These are phyloP conservation scores for Phymastichus coffea DNA, from an alignment of 1,140 invertebrate genomes.

Conservation along the genomic window DNA sequence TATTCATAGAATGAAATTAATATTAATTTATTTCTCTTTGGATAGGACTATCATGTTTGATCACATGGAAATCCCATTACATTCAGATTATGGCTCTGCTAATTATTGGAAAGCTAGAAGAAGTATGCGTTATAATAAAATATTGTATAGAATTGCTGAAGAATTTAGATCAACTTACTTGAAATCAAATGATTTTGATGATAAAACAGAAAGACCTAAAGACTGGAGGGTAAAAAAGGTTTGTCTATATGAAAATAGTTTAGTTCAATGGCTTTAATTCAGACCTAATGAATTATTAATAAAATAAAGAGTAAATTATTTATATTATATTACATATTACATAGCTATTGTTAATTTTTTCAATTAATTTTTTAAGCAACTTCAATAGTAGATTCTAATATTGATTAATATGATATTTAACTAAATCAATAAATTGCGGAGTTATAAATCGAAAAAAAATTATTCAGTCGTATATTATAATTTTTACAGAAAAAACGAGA, in stretches of 20 bases:
- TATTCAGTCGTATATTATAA: constrained; percentile 12
- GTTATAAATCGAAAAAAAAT: neutral
- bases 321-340: too few relatives aligned
- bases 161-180: constrained; percentile 70
- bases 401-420: neutral
- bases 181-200: constrained; percentile 66
- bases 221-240: constrained; percentile 70
- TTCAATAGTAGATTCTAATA: neutral
- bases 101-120: constrained; percentile 84
- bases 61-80: constrained; percentile 85
- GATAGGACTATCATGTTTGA: constrained; percentile 75
- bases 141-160: constrained; percentile 69
- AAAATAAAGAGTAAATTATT: too few relatives aligned
- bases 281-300: too few relatives aligned
- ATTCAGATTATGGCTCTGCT: constrained; percentile 80
- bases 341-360: too few relatives aligned
- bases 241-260: constrained; percentile 1
- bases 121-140: constrained; percentile 85
- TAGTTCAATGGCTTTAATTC: too few relatives aligned
- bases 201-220: constrained; percentile 59
- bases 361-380: too few relatives aligned
- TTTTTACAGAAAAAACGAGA: constrained; percentile 48
- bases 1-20: constrained; percentile 6
- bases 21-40: constrained; percentile 13
- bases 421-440: neutral